phyloP scores from a whole-genome alignment of 2,797 vertebrate species.

The Trachurus trachurus region DNA sequence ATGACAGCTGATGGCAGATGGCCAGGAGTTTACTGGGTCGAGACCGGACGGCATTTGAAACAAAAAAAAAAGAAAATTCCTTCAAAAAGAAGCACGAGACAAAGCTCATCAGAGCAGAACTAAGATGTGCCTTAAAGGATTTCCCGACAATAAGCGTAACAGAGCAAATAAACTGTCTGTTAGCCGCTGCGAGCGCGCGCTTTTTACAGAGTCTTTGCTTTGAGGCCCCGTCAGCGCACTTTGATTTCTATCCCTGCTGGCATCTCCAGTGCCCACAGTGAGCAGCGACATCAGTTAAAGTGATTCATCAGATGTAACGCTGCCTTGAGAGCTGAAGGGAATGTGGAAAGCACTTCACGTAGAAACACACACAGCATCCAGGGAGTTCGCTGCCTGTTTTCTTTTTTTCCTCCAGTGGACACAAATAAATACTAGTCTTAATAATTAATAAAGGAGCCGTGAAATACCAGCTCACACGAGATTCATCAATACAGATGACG shows the following conservation, averaged over 20 bases:
- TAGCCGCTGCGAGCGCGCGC: slow-evolving; percentile 31
- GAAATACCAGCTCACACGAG: not conserved
- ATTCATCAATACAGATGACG: slow-evolving; percentile 4
- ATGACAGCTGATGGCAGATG: slow-evolving; percentile 51
- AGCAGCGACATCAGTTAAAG: slow-evolving; percentile 63
- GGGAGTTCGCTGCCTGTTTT: slow-evolving; percentile 5
- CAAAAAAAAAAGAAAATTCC: slow-evolving; percentile 11
- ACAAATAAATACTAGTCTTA: slow-evolving; percentile 43
- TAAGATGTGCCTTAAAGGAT: slow-evolving; percentile 57
- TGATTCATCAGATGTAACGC: slow-evolving; percentile 71
- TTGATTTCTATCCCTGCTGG: slow-evolving; percentile 65
- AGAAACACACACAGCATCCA: slow-evolving; percentile 17
- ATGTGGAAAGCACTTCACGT: slow-evolving; percentile 52
- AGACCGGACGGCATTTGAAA: slow-evolving; percentile 17
- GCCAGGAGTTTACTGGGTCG: slow-evolving; percentile 27
- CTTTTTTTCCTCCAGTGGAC: not conserved
- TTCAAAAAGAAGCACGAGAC: slow-evolving; percentile 11
- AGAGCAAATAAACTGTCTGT: slow-evolving; percentile 54
- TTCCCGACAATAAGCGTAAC: slow-evolving; percentile 46
- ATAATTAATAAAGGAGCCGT: slow-evolving; percentile 22
- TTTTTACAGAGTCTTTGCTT: slow-evolving; percentile 42
- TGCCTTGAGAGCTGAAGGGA: slow-evolving; percentile 53
- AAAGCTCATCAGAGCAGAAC: slow-evolving; percentile 54
- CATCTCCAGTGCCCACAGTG: slow-evolving; percentile 53
- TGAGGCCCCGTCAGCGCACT: slow-evolving; percentile 42